Evolutionary conservation across 2,797 vertebrate species (phyloP).

Genomic region (Lerista edwardsae): DNA sequence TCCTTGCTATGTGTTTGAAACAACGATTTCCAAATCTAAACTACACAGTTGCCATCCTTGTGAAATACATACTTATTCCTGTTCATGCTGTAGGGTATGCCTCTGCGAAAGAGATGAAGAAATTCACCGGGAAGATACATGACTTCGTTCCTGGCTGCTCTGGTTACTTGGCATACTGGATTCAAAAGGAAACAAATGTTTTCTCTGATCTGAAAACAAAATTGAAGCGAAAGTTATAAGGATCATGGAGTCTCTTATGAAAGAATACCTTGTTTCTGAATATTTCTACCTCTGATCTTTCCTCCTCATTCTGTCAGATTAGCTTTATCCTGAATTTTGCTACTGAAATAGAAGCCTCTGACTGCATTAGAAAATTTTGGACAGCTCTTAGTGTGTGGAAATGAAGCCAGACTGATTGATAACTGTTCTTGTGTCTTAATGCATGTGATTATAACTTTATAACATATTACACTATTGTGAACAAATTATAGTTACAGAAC

Average conservation of each 20-base stretch:
- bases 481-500: background rate
- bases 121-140: conserved; percentile 81
- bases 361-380: background rate
- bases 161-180: conserved; percentile 76
- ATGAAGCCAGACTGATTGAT: too few relatives aligned
- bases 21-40: background rate
- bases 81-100: conserved; percentile 77
- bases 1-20: background rate
- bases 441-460: background rate
- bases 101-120: conserved; percentile 82
- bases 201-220: conserved; percentile 57
- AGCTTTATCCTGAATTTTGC: background rate
- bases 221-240: conserved; percentile 62
- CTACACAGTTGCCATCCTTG: background rate
- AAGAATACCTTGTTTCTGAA: background rate
- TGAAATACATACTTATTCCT: conserved; percentile 16
- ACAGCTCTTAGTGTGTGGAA: background rate
- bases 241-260: background rate
- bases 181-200: conserved; percentile 64
- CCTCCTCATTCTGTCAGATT: background rate
- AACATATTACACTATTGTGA: background rate
- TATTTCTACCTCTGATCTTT: background rate
- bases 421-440: background rate
- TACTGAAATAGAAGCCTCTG: background rate
- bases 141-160: conserved; percentile 80